phyloP scores from a whole-genome alignment of 2,888 invertebrate genomes.

The Caenorhabditis wallacei region DNA sequence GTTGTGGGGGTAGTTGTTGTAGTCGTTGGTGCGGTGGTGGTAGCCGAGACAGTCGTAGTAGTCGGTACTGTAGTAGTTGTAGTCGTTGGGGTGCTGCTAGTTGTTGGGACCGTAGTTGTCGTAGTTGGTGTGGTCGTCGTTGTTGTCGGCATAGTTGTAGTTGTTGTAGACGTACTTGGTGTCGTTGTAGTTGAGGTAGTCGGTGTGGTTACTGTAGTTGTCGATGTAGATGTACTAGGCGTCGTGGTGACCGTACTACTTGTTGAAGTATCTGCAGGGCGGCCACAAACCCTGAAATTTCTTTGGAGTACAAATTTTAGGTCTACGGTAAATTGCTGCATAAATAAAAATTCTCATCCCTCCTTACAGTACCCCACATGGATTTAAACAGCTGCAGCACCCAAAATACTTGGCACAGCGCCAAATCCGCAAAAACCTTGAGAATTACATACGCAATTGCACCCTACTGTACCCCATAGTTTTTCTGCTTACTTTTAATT shows the following conservation, averaged over 20 bases:
- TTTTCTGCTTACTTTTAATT: no score
- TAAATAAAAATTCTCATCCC: no score
- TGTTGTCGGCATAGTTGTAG: not conserved
- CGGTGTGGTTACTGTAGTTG: not conserved
- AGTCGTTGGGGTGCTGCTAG: not conserved
- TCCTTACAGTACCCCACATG: no score
- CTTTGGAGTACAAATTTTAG: not conserved
- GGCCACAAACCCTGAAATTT: slow-evolving; percentile 4
- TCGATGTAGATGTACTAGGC: not conserved
- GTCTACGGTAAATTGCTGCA: not conserved
- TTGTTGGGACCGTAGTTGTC: not conserved
- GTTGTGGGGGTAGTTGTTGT: not conserved
- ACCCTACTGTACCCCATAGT: no score
- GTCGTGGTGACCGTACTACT: not conserved
- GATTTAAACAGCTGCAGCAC: no score
- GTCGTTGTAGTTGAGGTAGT: not conserved
- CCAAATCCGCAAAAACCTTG: no score
- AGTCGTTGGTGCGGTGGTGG: not conserved
- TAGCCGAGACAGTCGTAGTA: no score
- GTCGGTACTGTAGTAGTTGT: not conserved
- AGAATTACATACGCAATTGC: no score
- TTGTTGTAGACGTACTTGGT: no score
- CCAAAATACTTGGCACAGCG: no score
- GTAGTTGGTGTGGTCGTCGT: not conserved
- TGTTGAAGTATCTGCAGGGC: not conserved